These are phyloP conservation scores for Tuta absoluta DNA, from an alignment of 2,888 invertebrate species.

Conservation along the genomic window DNA sequence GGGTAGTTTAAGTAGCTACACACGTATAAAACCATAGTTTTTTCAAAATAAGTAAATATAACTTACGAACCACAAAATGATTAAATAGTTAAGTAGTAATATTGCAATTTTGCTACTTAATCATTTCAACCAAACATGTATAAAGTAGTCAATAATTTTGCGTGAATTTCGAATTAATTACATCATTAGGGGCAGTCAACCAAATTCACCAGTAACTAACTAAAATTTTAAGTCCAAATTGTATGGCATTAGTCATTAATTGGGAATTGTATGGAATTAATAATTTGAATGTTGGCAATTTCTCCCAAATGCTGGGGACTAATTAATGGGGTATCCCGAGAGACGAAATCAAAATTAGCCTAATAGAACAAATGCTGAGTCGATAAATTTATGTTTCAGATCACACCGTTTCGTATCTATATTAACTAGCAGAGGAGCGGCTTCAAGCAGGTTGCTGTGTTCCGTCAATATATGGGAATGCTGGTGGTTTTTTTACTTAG, in stretches of 20 bases:
- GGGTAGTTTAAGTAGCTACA: not conserved
- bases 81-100: too few species aligned
- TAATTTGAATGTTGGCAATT: slow-evolving; percentile 20
- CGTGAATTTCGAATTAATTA: not conserved
- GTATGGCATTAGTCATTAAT: slow-evolving; percentile 5
- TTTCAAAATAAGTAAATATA: too few species aligned
- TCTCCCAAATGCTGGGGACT: slow-evolving; percentile 22
- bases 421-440: too few species aligned
- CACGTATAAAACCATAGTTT: too few species aligned
- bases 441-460: too few species aligned
- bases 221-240: not conserved
- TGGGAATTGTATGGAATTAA: slow-evolving; percentile 13
- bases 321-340: slow-evolving; percentile 30
- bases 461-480: too few species aligned
- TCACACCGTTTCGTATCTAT: slow-evolving; percentile 37
- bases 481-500: too few species aligned
- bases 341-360: slow-evolving; percentile 53
- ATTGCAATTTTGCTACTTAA: not conserved
- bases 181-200: not conserved
- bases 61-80: not conserved
- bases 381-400: slow-evolving; percentile 37
- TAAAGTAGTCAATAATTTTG: not conserved
- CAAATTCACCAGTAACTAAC: not conserved
- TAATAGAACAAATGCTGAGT: slow-evolving; percentile 47
- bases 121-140: not conserved